Conservation (phyloP, 2,888 invertebrate genomes). For the Dynastes hyllus region DNA sequence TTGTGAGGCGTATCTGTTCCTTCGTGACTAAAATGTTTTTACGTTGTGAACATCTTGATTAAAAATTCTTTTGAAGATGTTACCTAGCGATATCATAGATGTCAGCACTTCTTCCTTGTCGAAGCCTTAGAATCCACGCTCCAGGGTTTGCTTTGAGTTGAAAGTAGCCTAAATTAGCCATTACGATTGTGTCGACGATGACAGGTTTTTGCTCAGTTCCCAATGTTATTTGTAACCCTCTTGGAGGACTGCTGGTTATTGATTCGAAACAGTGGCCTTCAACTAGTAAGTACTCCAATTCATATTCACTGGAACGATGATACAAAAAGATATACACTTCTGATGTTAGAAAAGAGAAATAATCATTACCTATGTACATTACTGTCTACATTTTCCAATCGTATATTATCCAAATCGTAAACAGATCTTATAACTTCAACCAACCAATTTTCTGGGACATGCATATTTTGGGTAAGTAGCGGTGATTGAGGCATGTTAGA, state of each 20-base stretch:
- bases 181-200: conserved; percentile 97
- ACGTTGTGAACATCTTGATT: background rate
- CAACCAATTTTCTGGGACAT: conserved; percentile 97
- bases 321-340: background rate
- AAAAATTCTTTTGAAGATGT: conserved; percentile 39
- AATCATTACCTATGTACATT: conserved; percentile 83
- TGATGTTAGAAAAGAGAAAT: background rate
- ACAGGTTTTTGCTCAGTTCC: conserved; percentile 87
- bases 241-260: conserved; percentile 91
- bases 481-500: conserved; percentile 93
- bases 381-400: conserved; percentile 92
- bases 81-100: conserved; percentile 93
- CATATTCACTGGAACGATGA: conserved; percentile 85
- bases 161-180: conserved; percentile 99
- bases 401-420: conserved; percentile 98
- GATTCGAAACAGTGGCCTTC: conserved; percentile 99
- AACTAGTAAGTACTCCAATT: conserved; percentile 93
- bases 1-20: conserved; percentile 83
- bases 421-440: conserved; percentile 94
- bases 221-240: conserved; percentile 96
- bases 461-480: conserved; percentile 90
- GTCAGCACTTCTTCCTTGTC: conserved; percentile 95
- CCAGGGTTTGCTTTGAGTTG: conserved; percentile 98
- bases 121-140: conserved; percentile 90
- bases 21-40: conserved; percentile 77